Conservation (phyloP, 2,888 invertebrate genomes). For the Andrena haemorrhoa region DNA sequence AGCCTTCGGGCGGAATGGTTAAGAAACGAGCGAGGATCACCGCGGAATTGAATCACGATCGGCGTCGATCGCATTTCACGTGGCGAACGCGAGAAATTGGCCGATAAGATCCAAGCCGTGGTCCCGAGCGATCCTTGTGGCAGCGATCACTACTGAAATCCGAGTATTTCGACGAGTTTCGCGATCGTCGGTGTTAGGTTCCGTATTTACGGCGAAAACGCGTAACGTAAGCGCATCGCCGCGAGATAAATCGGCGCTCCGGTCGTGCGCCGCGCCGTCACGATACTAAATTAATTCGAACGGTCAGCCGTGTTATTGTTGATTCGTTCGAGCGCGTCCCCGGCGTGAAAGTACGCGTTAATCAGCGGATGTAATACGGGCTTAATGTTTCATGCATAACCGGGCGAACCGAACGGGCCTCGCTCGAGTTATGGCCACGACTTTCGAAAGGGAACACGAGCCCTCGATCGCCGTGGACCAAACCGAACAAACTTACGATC, state of each 20-base stretch:
- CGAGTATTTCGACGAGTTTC: conserved; percentile 51
- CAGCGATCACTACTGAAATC: conserved; percentile 49
- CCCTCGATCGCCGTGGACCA: conserved; percentile 60
- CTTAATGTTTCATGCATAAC: conserved; percentile 72
- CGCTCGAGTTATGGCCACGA: conserved; percentile 70
- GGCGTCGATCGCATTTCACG: conserved; percentile 18
- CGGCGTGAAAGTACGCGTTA: conserved; percentile 68
- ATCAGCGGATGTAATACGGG: conserved; percentile 69
- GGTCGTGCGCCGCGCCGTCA: neutral
- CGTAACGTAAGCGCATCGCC: conserved; percentile 13
- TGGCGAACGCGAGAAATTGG: conserved; percentile 25
- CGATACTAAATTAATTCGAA: conserved; percentile 35
- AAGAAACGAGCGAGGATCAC: conserved; percentile 29
- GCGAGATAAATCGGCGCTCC: neutral
- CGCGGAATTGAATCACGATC: conserved; percentile 60
- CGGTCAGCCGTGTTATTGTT: conserved; percentile 27
- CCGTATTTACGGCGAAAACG: conserved; percentile 29
- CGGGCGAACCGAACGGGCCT: conserved; percentile 50
- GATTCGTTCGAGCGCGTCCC: conserved; percentile 31
- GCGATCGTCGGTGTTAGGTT: conserved; percentile 30
- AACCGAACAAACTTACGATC: conserved; percentile 69
- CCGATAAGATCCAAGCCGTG: conserved; percentile 54
- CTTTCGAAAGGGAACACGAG: conserved; percentile 72
- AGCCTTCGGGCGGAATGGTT: conserved; percentile 20
- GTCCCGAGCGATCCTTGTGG: conserved; percentile 17